Conservation (phyloP, 2,113 vertebrate species). For the Eudyptes chrysolophus region DNA sequence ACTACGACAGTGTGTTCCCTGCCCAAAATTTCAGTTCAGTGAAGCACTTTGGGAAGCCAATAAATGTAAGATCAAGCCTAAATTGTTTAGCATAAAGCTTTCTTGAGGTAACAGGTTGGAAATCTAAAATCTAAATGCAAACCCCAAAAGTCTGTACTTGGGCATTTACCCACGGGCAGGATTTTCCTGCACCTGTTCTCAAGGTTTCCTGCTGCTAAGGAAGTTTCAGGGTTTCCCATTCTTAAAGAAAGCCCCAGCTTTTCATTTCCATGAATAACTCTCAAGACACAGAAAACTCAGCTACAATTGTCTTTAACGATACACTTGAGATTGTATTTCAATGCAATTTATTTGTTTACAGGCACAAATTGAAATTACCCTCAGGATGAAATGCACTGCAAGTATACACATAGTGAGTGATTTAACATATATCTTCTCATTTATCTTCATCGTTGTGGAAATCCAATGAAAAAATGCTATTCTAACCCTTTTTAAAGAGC, state of each 20-base stretch:
- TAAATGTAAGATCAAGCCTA: not conserved
- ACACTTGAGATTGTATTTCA: not conserved
- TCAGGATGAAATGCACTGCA: slow-evolving; percentile 1
- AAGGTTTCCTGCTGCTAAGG: not conserved
- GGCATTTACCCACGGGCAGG: not conserved
- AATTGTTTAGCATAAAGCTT: not conserved
- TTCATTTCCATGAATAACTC: not conserved
- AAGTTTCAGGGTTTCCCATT: not conserved
- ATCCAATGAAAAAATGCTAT: not conserved
- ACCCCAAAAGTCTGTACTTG: rapidly evolving
- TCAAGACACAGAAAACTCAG: not conserved
- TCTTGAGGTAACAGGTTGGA: not conserved
- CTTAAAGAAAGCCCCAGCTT: not conserved
- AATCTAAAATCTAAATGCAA: not conserved
- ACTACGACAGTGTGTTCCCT: not conserved
- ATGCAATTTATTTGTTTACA: slow-evolving; percentile 30
- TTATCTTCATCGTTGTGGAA: not conserved
- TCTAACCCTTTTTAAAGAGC: not conserved
- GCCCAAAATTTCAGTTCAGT: not conserved
- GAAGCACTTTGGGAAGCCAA: not conserved
- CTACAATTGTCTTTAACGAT: not conserved
- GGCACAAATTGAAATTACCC: not conserved
- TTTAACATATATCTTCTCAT: not conserved
- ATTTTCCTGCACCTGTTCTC: not conserved
- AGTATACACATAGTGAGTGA: not conserved